A percentile compares a stretch with the other conserved stretches of the same genome.
phyloP scores from a whole-genome alignment of 2,888 invertebrate genomes.

The Homarus gammarus region DNA sequence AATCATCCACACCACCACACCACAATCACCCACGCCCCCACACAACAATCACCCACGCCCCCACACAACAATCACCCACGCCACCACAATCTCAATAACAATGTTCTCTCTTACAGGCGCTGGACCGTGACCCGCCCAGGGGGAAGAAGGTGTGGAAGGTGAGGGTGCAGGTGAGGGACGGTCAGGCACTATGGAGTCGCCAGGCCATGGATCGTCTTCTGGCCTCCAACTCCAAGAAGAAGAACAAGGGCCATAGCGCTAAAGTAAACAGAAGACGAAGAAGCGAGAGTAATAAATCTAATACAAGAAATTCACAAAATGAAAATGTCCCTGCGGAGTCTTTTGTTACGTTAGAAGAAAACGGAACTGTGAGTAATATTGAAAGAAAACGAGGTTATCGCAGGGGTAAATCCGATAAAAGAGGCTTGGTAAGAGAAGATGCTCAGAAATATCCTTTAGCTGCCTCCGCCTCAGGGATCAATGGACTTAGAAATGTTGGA shows the following conservation, averaged over 20 bases:
- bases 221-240: not conserved
- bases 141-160: slow-evolving; percentile 31
- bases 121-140: slow-evolving; percentile 44
- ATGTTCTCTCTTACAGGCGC: not conserved
- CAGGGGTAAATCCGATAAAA: no score
- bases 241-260: not conserved
- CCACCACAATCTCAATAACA: no score
- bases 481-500: not conserved
- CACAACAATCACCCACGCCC: not conserved
- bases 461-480: not conserved
- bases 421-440: no score
- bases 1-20: not conserved
- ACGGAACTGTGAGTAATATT: no score
- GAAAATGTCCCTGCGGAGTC: not conserved
- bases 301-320: not conserved
- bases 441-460: no score
- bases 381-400: no score
- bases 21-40: not conserved
- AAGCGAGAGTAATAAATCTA: not conserved
- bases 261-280: not conserved
- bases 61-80: not conserved
- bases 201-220: not conserved
- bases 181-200: slow-evolving; percentile 33
- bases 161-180: slow-evolving; percentile 38
- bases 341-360: no score